Conservation (phyloP, 2,113 vertebrate species). For the Hylia prasina region DNA sequence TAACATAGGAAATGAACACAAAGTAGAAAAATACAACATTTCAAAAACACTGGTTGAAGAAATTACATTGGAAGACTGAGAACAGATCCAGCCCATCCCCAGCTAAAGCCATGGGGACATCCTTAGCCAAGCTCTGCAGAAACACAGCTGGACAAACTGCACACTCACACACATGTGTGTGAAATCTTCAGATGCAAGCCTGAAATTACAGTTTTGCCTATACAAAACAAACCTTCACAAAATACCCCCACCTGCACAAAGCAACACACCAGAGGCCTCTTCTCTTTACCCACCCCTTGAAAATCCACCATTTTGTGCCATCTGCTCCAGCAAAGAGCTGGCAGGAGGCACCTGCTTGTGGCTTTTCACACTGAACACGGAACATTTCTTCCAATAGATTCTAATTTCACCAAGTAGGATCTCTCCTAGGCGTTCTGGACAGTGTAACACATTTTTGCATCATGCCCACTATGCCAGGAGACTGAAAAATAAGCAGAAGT, state of each 20-base stretch:
- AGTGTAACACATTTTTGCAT: neutral
- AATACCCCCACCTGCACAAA: neutral
- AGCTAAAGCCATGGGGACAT: neutral
- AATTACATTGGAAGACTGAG: neutral
- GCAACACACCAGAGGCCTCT: neutral
- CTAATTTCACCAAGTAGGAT: neutral
- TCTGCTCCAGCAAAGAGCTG: neutral
- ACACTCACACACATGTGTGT: no score
- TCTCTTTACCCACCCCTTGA: neutral
- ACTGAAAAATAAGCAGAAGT: neutral
- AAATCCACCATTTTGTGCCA: neutral
- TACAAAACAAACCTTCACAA: neutral
- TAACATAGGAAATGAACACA: neutral
- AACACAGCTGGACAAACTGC: neutral
- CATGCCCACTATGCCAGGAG: neutral
- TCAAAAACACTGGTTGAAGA: neutral
- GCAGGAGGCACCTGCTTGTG: neutral
- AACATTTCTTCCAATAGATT: neutral
- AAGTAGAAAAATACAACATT: neutral
- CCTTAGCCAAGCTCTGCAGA: neutral
- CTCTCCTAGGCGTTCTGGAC: neutral
- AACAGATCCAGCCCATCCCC: neutral
- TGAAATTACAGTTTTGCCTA: neutral
- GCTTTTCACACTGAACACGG: accelerated
- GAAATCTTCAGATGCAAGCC: no score